Base-by-base conservation (phyloP, 1,140 invertebrate species). In the Saxidomus purpurata region DNA sequence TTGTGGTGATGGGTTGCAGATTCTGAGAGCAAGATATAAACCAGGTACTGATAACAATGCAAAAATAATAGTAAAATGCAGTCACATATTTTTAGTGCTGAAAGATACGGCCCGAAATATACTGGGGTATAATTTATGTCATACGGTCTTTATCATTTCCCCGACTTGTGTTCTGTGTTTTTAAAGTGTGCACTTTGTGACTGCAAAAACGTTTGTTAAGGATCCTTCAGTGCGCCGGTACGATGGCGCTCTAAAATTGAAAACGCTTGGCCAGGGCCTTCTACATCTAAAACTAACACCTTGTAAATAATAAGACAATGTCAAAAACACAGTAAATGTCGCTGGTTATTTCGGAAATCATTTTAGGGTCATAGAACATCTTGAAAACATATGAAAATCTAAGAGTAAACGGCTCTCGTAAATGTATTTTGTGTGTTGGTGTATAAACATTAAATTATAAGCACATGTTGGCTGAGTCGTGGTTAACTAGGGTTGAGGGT, bases 391-490 rank as follows among this genome's bases (percentile, higher is more conserved):
- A 67, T 84, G 81, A 84, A 69, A 71, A 25, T 47, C 80, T 82
- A 63, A 82, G 52, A 82, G 40, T 40, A 59, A 69, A 38, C 22
- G 47, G 59, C 43, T 25, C 22, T 71, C 67, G 63, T 84, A 69
- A 69, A 84, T 84, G 82, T 84, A 84, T 84, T 84, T 84, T 84
- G 82, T 67, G 84, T 74, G 49, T 86, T 63, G 52, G 36, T 74
- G 84, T 76, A 86, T 86, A 86, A 77, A 76, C 84, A 77, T 86
- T 77, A 76, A 86, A 86, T 86, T 86, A 86, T 76, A 76, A 86
- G 71, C 84, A 86, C 84, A 86, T 86, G 84, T 86, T 86, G 49
- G 43, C 43, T 19, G n/a, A 59, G 31, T 40, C 47, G 38, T 36
- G 40, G 84, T 76, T 86, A 86, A 86, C 84, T 52, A 86, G 84